phyloP scores from a whole-genome alignment of 1,140 invertebrate genomes.

The Panonychus citri region DNA sequence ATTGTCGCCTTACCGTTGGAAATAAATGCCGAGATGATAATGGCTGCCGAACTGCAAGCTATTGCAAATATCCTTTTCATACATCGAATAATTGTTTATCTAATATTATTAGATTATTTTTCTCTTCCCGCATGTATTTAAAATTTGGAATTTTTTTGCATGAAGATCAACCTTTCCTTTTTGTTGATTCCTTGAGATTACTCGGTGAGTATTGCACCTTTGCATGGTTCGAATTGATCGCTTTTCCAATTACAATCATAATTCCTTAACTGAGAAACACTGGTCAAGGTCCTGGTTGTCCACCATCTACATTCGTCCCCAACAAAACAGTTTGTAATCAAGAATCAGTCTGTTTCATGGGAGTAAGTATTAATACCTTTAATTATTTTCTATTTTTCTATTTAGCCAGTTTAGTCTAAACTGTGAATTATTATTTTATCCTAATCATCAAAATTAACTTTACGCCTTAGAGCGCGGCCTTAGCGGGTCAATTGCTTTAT shows the following conservation, averaged over 20 bases:
- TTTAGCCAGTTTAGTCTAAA: too few relatives aligned
- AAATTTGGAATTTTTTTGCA: too few relatives aligned
- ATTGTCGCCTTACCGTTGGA: conserved; percentile 57
- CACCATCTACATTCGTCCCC: conserved; percentile 67
- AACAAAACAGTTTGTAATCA: conserved; percentile 84
- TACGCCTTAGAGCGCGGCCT: too few relatives aligned
- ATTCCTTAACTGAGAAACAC: conserved; percentile 12
- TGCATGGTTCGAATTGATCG: too few relatives aligned
- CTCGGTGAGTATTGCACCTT: background rate
- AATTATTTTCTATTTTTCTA: too few relatives aligned
- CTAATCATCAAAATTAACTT: too few relatives aligned
- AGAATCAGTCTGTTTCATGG: conserved; percentile 82
- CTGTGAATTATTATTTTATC: too few relatives aligned
- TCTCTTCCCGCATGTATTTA: too few relatives aligned
- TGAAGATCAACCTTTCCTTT: too few relatives aligned
- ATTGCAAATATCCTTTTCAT: conserved; percentile 32
- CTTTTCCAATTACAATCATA: background rate
- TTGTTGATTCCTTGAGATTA: background rate
- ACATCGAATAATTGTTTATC: background rate
- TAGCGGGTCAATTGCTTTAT: too few relatives aligned
- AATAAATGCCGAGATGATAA: conserved; percentile 81
- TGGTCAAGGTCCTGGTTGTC: conserved; percentile 55
- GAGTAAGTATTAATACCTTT: conserved; percentile 39
- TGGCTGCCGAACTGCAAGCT: conserved; percentile 67
- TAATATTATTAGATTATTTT: background rate